These are phyloP conservation scores for Lithosia quadra DNA, from an alignment of 2,888 invertebrate species.

Conservation along the genomic window DNA sequence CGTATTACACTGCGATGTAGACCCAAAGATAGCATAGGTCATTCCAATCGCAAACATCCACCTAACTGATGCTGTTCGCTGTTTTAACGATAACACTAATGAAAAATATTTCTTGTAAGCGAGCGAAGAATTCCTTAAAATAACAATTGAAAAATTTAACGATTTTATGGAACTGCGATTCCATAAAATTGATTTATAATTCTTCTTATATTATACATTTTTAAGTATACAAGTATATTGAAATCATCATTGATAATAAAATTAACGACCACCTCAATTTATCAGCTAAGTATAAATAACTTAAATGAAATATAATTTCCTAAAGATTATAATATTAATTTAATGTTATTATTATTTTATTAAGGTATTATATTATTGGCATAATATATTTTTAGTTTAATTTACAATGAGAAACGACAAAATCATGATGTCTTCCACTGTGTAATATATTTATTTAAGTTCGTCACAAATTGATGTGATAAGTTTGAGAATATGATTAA, in stretches of 20 bases:
- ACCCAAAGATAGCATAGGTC: not conserved
- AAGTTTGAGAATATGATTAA: constrained; percentile 37
- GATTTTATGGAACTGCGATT: not conserved
- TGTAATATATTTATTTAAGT: constrained; percentile 61
- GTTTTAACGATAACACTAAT: not conserved
- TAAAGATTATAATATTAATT: constrained; percentile 28
- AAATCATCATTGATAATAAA: not conserved
- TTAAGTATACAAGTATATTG: too few species aligned
- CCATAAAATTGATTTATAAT: too few species aligned
- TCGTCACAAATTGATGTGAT: constrained; percentile 55
- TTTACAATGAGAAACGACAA: constrained; percentile 62
- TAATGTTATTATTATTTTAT: constrained; percentile 39
- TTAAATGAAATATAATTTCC: constrained; percentile 43
- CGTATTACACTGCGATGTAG: not conserved
- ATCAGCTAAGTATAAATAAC: constrained; percentile 1
- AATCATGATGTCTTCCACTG: constrained; percentile 77
- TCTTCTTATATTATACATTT: too few species aligned
- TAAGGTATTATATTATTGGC: constrained; percentile 51
- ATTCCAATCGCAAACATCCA: not conserved
- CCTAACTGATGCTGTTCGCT: not conserved
- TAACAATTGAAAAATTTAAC: not conserved
- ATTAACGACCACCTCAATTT: constrained; percentile 3
- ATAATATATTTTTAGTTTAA: constrained; percentile 56
- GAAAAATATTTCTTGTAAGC: not conserved
- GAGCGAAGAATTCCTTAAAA: not conserved